Percentiles rank a stretch among this genome's conserved stretches.
Evolutionary conservation across 37 sponge, comb jelly and placozoan species (phyloP).

Genomic region (Theonella swinhoei): DNA sequence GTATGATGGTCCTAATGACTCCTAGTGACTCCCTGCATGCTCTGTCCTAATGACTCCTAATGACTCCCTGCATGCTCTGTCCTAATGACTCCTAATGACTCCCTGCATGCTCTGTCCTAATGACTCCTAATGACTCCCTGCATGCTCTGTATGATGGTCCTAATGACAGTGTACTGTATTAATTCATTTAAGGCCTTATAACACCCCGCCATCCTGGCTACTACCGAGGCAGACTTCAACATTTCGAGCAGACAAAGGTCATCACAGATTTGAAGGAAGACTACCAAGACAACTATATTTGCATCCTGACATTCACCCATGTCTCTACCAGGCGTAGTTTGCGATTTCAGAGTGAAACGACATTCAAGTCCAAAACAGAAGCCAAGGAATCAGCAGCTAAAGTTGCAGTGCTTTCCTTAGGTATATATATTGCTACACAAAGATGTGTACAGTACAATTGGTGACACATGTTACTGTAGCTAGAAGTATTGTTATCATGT

Average conservation of each 20-base stretch:
- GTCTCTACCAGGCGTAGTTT: background rate
- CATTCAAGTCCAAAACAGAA: slow-evolving; percentile 6
- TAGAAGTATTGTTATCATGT: too few relatives aligned
- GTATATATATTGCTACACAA: too few relatives aligned
- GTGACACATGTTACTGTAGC: too few relatives aligned
- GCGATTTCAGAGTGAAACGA: background rate
- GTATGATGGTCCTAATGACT: background rate
- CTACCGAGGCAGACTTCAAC: background rate
- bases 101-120: too few relatives aligned
- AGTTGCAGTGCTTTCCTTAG: background rate
- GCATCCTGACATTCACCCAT: background rate
- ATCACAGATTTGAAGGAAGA: background rate
- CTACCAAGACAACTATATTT: background rate
- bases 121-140: too few relatives aligned
- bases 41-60: too few relatives aligned
- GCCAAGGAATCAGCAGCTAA: slow-evolving; percentile 8
- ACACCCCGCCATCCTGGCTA: background rate
- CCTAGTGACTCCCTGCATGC: too few relatives aligned
- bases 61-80: too few relatives aligned
- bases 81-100: too few relatives aligned
- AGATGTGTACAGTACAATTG: too few relatives aligned
- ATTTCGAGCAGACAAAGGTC: background rate
- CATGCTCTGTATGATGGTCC: too few relatives aligned
- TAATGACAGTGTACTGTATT: too few relatives aligned
- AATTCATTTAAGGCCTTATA: background rate